phyloP scores from a whole-genome alignment of 1,140 invertebrate species.

The Mylabris phalerata region DNA sequence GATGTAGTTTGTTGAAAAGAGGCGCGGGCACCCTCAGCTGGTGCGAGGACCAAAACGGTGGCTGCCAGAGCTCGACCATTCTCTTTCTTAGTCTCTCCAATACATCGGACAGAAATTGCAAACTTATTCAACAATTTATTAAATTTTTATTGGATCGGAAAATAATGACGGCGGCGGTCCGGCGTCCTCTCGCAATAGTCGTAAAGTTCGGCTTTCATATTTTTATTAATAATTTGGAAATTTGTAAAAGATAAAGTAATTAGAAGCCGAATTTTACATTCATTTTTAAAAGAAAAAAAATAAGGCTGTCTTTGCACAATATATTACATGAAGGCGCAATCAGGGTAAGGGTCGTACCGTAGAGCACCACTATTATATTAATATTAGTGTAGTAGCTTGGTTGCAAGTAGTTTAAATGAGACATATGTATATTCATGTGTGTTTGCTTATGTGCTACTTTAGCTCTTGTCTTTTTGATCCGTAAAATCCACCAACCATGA shows the following conservation, averaged over 20 bases:
- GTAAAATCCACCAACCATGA: conserved; percentile 34
- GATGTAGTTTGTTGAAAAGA: conserved; percentile 32
- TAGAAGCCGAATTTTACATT: conserved; percentile 23
- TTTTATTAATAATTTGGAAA: neutral
- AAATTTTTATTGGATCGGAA: no score
- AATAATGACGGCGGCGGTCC: conserved; percentile 17
- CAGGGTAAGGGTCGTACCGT: conserved; percentile 41
- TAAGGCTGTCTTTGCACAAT: conserved; percentile 42
- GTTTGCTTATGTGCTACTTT: conserved; percentile 24
- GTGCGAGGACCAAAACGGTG: conserved; percentile 41
- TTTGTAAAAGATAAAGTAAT: neutral
- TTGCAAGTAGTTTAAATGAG: conserved; percentile 30
- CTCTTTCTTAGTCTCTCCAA: conserved; percentile 8
- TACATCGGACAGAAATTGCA: neutral
- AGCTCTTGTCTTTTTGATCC: conserved; percentile 23
- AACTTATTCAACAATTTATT: no score
- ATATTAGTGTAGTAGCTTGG: conserved; percentile 31
- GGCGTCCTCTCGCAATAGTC: conserved; percentile 19
- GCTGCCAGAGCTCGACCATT: conserved; percentile 39
- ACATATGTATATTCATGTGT: conserved; percentile 24
- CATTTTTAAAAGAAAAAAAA: conserved; percentile 7
- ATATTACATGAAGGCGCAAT: conserved; percentile 36
- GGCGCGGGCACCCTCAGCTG: conserved; percentile 39
- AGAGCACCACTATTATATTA: conserved; percentile 34
- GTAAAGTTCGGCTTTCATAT: conserved; percentile 7